A percentile compares a stretch with the other conserved stretches of the same genome.
phyloP scores from a whole-genome alignment of 2,113 vertebrate species.

The Campylomormyrus tamandua region DNA sequence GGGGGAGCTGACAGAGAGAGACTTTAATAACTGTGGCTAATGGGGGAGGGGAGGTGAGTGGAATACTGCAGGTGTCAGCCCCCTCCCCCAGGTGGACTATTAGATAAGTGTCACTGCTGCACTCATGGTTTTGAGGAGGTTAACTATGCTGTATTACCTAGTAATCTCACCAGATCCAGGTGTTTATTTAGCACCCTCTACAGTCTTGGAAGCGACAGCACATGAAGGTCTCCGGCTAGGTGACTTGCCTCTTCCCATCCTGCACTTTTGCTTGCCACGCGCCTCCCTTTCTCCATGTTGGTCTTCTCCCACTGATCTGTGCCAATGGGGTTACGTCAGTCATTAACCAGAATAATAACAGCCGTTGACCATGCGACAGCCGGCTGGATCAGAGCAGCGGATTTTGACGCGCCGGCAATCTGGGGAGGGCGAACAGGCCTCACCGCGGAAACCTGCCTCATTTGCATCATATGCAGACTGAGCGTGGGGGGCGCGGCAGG shows the following conservation, averaged over 20 bases:
- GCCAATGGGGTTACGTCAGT: not conserved
- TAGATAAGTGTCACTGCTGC: not conserved
- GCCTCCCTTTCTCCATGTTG: not conserved
- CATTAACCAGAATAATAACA: not conserved
- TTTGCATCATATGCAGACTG: not conserved
- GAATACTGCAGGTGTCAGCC: not conserved
- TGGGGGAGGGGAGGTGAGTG: not conserved
- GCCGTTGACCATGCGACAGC: not conserved
- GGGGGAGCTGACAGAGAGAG: slow-evolving; percentile 46
- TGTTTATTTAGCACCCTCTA: not conserved
- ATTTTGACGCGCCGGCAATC: not conserved
- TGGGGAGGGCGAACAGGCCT: not conserved
- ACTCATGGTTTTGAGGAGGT: not conserved
- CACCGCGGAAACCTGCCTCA: not conserved
- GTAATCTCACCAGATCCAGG: not conserved
- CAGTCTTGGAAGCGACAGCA: not conserved
- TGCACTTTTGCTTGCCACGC: not conserved
- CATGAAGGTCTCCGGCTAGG: not conserved
- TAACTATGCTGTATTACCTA: not conserved
- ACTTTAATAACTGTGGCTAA: slow-evolving; percentile 16
- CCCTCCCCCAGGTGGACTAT: not conserved
- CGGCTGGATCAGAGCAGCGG: not conserved
- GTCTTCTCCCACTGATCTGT: not conserved
- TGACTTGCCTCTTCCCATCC: not conserved
- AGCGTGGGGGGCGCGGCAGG: not conserved